Base-by-base conservation (phyloP, 2,888 invertebrate genomes). In the Parelbella ahira region DNA sequence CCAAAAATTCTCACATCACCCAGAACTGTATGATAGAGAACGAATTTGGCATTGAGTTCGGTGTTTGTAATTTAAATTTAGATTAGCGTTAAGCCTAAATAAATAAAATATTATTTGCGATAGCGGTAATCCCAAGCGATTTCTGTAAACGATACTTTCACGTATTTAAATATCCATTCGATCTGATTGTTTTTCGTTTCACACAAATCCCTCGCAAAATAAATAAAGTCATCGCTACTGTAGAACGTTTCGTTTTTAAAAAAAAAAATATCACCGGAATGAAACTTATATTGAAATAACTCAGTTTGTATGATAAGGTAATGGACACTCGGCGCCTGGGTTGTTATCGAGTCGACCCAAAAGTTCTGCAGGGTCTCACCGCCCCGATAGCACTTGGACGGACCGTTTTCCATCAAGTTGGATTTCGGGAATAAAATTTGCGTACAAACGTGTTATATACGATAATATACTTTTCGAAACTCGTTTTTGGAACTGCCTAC, bases 401-500 rank as follows among this genome's bases (percentile, higher is more conserved):
- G 74, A 65, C 71, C 74, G 66, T 67, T 78, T 76, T 80, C 78
- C 79, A 75, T 80, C 76, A 73, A 68, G 56, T 51, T 61, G 75
- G 79, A 79, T 80, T 83, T 75, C 46, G 68, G 66, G 70, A 69
- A 76, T 80, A 69, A 76, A 75, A 83, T 84, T 84, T 75, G 65
- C 84, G 84, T 84, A 78, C 68, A 80, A 81, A 80, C 77, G 72
- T 74, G 71, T 73, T 77, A 71, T 73, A 62, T 70, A 63, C 63
- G 66, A 68, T 72, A 72, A 76, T 76, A 67, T 56, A 49, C 49
- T 48, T 60, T 60, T 58, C 50, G 62, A 63, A 68, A 68, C 70
- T 70, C 66, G 61, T 63, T 72, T n/a, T 60, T 54, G 56, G 58
- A 70, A 70, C 68, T 73, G 69, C 55, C 61, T 33, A 63, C 36